phyloP scores from a whole-genome alignment of 64 coral and sea anemone species.

The Stichodactyla mertensii region DNA sequence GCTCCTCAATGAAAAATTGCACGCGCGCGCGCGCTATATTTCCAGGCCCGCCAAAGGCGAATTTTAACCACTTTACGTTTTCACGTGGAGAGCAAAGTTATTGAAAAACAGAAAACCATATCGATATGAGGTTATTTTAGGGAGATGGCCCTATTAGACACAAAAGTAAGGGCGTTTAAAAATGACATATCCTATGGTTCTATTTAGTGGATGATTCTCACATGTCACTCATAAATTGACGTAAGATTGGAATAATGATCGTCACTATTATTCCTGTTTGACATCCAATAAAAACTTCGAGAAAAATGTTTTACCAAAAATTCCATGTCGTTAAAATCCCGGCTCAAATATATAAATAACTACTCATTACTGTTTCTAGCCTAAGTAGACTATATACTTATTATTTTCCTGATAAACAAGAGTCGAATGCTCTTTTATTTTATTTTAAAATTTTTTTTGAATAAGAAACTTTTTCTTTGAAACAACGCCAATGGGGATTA shows the following conservation, averaged over 20 bases:
- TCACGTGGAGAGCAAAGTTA: neutral
- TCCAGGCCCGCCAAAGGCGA: conserved; percentile 21
- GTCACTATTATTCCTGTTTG: conserved; percentile 73
- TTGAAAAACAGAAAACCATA: conserved; percentile 5
- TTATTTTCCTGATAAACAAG: neutral
- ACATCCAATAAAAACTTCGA: conserved; percentile 57
- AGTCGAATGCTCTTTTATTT: neutral
- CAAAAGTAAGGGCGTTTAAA: neutral
- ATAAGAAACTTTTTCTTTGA: neutral
- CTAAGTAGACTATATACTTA: neutral
- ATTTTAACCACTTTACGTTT: conserved; percentile 13
- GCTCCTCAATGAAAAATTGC: conserved; percentile 15
- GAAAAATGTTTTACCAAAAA: conserved; percentile 22
- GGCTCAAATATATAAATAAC: neutral
- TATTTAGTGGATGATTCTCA: conserved; percentile 84
- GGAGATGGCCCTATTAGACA: neutral
- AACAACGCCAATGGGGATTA: neutral
- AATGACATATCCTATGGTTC: conserved; percentile 64
- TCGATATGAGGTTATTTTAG: neutral
- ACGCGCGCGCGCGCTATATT: conserved; percentile 38
- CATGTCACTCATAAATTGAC: conserved; percentile 82
- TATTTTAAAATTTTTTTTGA: neutral
- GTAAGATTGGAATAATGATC: conserved; percentile 77
- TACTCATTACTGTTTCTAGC: neutral
- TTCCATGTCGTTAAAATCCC: conserved; percentile 4